These are phyloP conservation scores for Epizoanthus rinbou DNA, from an alignment of 92 coral and sea anemone species.

Conservation along the genomic window DNA sequence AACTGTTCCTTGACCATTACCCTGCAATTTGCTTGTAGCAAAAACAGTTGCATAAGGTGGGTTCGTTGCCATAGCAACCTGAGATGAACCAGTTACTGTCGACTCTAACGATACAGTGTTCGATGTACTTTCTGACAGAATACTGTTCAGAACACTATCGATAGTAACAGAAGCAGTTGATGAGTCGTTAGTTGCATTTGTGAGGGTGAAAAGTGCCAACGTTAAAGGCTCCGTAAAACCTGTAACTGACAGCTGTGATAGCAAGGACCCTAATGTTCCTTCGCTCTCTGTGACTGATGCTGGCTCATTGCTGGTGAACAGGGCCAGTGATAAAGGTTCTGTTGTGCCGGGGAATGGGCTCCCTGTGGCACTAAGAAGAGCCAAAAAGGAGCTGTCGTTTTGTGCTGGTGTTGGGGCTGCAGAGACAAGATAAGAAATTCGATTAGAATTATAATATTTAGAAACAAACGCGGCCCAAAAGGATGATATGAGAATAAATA, in stretches of 20 bases:
- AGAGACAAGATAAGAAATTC: neutral
- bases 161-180: neutral
- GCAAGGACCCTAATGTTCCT: neutral
- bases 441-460: too few relatives aligned
- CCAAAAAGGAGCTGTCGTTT: neutral
- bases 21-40: neutral
- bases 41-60: neutral
- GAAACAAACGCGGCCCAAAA: too few relatives aligned
- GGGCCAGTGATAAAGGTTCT: slow-evolving; percentile 9
- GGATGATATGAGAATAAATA: too few relatives aligned
- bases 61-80: neutral
- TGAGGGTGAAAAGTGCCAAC: slow-evolving; percentile 4
- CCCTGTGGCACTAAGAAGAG: neutral
- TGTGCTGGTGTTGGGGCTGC: neutral
- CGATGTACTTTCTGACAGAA: neutral
- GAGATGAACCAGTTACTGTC: neutral
- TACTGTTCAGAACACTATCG: neutral
- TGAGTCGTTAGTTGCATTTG: neutral
- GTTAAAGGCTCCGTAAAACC: slow-evolving; percentile 12
- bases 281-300: neutral
- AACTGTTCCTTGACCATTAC: neutral
- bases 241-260: neutral
- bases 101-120: neutral
- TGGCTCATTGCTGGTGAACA: slow-evolving; percentile 2
- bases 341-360: slow-evolving; percentile 10